These are phyloP conservation scores for Ormyrus labotus DNA, from an alignment of 2,888 invertebrate species.

Conservation along the genomic window DNA sequence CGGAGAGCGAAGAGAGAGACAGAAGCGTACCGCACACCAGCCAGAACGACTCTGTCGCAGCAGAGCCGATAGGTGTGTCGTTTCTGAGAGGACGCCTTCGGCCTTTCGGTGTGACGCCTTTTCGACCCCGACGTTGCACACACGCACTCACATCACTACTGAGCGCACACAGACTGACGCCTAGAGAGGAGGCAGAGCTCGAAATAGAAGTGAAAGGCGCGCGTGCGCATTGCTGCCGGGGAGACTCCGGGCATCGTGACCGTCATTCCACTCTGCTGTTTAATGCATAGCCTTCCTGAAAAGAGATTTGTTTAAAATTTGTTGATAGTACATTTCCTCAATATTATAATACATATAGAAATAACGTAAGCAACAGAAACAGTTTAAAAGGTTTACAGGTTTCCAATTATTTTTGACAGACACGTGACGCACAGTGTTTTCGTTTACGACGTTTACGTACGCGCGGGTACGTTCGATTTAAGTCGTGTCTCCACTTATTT, in stretches of 20 bases:
- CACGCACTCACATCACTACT: not conserved
- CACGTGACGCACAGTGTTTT: not conserved
- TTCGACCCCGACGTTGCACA: constrained; percentile 26
- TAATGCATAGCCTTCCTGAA: not conserved
- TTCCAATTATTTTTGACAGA: constrained; percentile 2
- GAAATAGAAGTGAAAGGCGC: constrained; percentile 37
- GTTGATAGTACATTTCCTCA: too few relatives aligned
- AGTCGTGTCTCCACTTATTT: constrained; percentile 6
- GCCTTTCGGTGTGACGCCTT: constrained; percentile 47
- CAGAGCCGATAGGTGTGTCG: constrained; percentile 54
- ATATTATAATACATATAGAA: too few relatives aligned
- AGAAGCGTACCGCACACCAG: constrained; percentile 56
- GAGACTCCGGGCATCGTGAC: not conserved
- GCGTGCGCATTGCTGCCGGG: not conserved
- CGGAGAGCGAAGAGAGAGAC: constrained; percentile 23
- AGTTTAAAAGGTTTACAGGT: too few relatives aligned
- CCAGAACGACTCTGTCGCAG: constrained; percentile 52
- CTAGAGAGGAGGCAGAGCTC: too few relatives aligned
- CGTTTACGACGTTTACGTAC: not conserved
- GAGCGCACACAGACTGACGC: too few relatives aligned
- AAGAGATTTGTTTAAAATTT: not conserved
- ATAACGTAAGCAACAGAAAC: too few relatives aligned
- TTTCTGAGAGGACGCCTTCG: constrained; percentile 57
- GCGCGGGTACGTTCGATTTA: constrained; percentile 8
- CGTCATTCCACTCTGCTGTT: too few relatives aligned